Evolutionary conservation across 1,140 invertebrate species (phyloP).

Genomic region (Habropoda laboriosa): DNA sequence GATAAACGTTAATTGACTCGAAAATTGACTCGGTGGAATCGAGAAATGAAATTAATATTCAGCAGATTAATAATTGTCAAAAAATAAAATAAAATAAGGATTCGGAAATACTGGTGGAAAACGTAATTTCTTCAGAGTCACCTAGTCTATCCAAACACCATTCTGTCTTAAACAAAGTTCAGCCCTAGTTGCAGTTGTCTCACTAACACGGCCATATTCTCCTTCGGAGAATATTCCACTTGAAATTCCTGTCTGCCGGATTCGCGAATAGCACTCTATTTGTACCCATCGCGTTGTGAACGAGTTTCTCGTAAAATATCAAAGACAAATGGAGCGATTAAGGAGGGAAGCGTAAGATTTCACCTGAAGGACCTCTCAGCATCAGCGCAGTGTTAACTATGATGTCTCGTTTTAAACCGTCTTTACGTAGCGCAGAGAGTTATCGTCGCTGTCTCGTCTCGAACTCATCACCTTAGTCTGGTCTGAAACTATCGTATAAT

Average conservation of each 20-base stretch:
- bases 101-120: too few relatives aligned
- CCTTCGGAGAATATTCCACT: not conserved
- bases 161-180: too few relatives aligned
- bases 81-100: too few relatives aligned
- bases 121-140: too few relatives aligned
- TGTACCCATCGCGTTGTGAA: too few relatives aligned
- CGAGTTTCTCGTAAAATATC: not conserved
- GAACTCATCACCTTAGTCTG: constrained; percentile 13
- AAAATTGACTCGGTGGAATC: too few relatives aligned
- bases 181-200: not conserved
- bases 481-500: constrained; percentile 30
- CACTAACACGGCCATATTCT: not conserved
- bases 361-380: not conserved
- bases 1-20: too few relatives aligned
- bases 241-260: too few relatives aligned
- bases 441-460: constrained; percentile 22
- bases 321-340: too few relatives aligned
- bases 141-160: too few relatives aligned
- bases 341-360: not conserved
- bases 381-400: not conserved
- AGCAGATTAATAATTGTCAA: too few relatives aligned
- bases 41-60: too few relatives aligned
- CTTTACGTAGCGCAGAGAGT: not conserved
- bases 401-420: constrained; percentile 11
- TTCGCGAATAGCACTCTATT: not conserved